Conservation (phyloP, 1,140 invertebrate genomes). For the Pogonus chalceus region DNA sequence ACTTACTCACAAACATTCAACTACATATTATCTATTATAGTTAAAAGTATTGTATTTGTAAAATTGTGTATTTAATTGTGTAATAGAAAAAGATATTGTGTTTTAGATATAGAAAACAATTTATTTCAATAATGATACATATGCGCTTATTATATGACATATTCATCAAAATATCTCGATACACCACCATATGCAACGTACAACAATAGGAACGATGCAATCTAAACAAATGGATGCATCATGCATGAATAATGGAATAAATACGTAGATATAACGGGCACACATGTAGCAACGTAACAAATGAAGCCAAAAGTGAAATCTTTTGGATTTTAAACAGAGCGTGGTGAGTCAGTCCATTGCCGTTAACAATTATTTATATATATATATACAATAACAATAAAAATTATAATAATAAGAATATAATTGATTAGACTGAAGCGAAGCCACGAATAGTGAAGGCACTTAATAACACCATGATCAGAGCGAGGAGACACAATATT, state of each 20-base stretch:
- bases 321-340: neutral
- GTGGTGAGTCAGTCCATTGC: neutral
- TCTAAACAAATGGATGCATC: neutral
- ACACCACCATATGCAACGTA: neutral
- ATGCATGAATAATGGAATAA: neutral
- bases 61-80: neutral
- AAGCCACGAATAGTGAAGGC: neutral
- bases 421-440: neutral
- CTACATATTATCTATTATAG: neutral
- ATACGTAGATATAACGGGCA: neutral
- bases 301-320: neutral
- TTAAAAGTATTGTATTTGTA: neutral
- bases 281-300: neutral
- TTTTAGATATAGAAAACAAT: constrained; percentile 27
- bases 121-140: constrained; percentile 19
- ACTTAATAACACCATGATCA: neutral
- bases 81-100: neutral
- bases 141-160: constrained; percentile 4
- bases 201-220: neutral
- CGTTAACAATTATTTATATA: neutral
- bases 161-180: neutral
- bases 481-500: neutral
- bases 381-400: neutral
- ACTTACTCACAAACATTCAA: neutral
- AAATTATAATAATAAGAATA: too few relatives aligned